Evolutionary conservation across 2,888 invertebrate genomes (phyloP), one percentile per base, ranked within the genome.

Genomic region (Pristionchus fissidentatus): DNA sequence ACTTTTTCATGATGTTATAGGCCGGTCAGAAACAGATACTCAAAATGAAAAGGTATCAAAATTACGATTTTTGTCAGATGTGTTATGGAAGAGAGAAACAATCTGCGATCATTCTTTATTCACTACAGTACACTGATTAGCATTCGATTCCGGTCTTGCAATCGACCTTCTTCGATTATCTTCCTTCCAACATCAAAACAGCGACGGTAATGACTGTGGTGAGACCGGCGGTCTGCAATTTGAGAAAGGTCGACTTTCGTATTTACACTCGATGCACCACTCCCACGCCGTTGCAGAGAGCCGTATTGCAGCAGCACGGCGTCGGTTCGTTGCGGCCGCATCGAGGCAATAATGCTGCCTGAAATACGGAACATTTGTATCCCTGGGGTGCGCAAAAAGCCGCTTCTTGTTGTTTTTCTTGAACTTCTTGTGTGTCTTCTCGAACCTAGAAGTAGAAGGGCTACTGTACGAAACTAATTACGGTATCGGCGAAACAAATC

Each of bases 91-190:
- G n/a, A 46, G 46, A 46, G 22, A 57, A n/a, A 19, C n/a, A 57
- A 57, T n/a, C n/a, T n/a, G n/a, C 8, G 57, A 66, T 66, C 62
- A 66, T 66, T 66, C 62, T 66, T 66, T 66, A 66, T 66, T 66
- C 38, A 38, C 62, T 29, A 38, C 29, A 66, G 62, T 66, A 66
- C 62, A 66, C 62, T 66, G 62, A 66, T 66, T 66, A 66, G 62
- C 62, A 66, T 66, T 66, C 38, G 62, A 66, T 19, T 13, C 4
- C 38, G 22, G 38, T 29, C 35, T 43, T 43, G 73, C 49, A 49
- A 15, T 49, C 49, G 49, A 10, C 43, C 26, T 1, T 46, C 26
- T 73, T 43, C 73, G 26, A 32, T 66, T 38, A 38, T 66, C 62
- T 66, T n/a, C 35, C n/a, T n/a, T 49, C 73, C 46, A 73, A 26